Base-by-base conservation (phyloP, 2,888 invertebrate genomes). In the Leucophenga maculata region DNA sequence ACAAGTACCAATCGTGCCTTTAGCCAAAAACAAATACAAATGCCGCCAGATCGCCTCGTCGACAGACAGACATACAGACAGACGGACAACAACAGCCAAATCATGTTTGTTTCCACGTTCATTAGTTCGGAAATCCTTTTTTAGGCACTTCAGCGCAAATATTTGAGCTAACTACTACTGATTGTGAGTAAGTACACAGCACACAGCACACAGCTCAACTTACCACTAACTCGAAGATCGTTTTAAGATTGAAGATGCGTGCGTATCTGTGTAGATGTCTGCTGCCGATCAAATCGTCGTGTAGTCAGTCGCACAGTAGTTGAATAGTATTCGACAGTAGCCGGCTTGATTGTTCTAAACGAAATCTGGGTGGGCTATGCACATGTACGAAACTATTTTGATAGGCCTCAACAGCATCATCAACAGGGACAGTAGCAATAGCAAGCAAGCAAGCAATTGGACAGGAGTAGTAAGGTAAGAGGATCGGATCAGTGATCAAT, bases 31-130 rank as follows among this genome's bases (percentile, higher is more conserved):
- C 14, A 20, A 66, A 18, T 26, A 14, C n/a, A 16, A 66, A 39
- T 67, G 71, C 76, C 77, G 75, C 75, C 77, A 80, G 80, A 82
- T 50, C 50, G 13, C 6, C 50, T n/a, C n/a, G n/a, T n/a, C n/a
- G n/a, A n/a, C n/a, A n/a, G n/a, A n/a, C n/a, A n/a, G n/a, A n/a
- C n/a, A n/a, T n/a, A n/a, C n/a, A n/a, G n/a, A n/a, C n/a, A n/a
- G 50, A 18, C 50, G n/a, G 50, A 50, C 50, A 50, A 46, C 13
- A 13, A 82, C 82, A 84, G 83, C 79, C 78, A 77, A 73, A 80
- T 80, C 83, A 84, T 80, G 83, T 83, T 84, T 81, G 81, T 81
- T 81, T 81, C 81, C 83, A 69, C 71, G 78, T 81, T 83, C 80
- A 81, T 84, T 81, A 80, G 80, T 18, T 67, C 57, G 67, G 46